Base-by-base conservation (phyloP, 2,888 invertebrate genomes). In the Pammene aurita region DNA sequence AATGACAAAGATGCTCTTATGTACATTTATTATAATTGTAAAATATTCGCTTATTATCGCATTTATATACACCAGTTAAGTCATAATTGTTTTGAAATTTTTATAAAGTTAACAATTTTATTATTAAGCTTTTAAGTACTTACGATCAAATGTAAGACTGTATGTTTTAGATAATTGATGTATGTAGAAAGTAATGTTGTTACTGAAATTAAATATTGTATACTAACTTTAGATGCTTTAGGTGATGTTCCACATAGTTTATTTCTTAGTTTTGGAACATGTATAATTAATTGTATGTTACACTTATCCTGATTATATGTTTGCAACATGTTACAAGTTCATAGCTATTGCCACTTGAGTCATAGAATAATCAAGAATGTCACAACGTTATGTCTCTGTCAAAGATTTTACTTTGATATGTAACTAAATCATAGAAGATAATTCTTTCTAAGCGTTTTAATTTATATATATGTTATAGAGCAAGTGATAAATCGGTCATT, bases 31-130 rank as follows among this genome's bases (percentile, higher is more conserved):
- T 42, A 14, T 26, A 10, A 2, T 38, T 18, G 48, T 56, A 74
- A 73, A 73, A 71, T 73, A 61, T 14, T 56, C 48, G 57, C 63
- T 63, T 63, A 26, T 35, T 44, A 62, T 18, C 57, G 67, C 67
- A 68, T 68, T 68, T 68, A 68, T 63, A 63, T 67, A 63, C 57
- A 44, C 42, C 50, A 62, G 56, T 67, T 67, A 7, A 61, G n/a
- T 55, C 14, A 14, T n/a, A 26, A 48, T 50, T 57, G 18, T 63
- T 62, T 63, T 16, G 10, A 48, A 55, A 57, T 52, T 44, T 26
- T 46, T 48, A 67, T 55, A 54, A 58, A 34, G 52, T 68, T 64
- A 54, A 46, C 44, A 11, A 64, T 65, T 64, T 48, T 55, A 46
- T 41, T 16, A 26, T 54, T 2, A 26, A 42, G 26, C 7, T 13